Evolutionary conservation across 2,797 vertebrate species (phyloP).

Genomic region (Protonibea diacanthus): DNA sequence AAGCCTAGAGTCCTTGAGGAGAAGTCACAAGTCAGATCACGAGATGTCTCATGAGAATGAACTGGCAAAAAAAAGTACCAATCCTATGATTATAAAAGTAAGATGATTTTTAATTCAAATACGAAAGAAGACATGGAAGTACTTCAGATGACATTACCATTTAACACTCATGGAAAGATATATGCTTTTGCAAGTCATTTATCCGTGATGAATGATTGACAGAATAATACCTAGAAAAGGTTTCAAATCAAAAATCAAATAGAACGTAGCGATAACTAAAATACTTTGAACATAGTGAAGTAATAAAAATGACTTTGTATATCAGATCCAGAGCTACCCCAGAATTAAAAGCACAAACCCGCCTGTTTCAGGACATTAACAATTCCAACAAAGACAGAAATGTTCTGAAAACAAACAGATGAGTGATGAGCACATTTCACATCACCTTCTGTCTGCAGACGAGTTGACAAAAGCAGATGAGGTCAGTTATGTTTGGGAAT

Average conservation of each 20-base stretch:
- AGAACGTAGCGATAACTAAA: neutral
- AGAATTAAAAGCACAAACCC: neutral
- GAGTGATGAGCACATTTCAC: neutral
- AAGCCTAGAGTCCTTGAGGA: no score
- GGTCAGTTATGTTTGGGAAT: constrained; percentile 48
- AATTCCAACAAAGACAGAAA: neutral
- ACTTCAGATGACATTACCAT: neutral
- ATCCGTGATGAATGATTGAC: neutral
- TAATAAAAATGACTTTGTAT: neutral
- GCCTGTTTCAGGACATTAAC: neutral
- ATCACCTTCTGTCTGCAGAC: constrained; percentile 5
- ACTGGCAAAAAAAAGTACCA: neutral
- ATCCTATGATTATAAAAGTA: neutral
- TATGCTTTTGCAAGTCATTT: neutral
- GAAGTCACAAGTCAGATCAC: no score
- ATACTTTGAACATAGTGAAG: neutral
- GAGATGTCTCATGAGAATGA: neutral
- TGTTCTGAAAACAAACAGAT: neutral
- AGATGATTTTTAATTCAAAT: neutral
- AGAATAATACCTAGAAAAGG: no score
- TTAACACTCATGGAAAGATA: neutral
- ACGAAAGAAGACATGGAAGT: neutral
- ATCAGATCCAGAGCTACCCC: neutral
- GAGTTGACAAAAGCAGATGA: constrained; percentile 6
- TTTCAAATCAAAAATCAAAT: no score